Evolutionary conservation across 2,888 invertebrate genomes (phyloP), one percentile per base, ranked within the genome.

Genomic region (Sarcophaga rosellei): DNA sequence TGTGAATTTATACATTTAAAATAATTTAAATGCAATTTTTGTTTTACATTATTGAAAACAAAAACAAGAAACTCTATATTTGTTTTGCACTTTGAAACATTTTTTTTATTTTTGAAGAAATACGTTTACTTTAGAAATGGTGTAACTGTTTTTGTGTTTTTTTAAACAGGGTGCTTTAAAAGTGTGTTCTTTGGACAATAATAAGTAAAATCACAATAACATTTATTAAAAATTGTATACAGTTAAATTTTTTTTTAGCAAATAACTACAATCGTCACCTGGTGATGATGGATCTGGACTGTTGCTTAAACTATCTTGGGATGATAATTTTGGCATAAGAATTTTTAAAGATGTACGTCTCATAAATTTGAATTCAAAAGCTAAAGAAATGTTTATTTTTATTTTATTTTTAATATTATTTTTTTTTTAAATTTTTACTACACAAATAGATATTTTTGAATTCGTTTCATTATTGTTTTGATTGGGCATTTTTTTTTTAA

Each of bases 271-370:
- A 69, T 84, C 53, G 25, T 93, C 94, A 95, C 95, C 94, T 93
- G 95, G 94, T 90, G 94, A 94, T 90, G 94, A 94, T 90, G 95
- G 94, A 90, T 94, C 94, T 90, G 94, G 94, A 91, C 94, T 95
- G 92, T 94, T 94, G 92, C 94, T 94, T 90, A 95, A 92, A 89
- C 95, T 95, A 91, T 95, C 95, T 89, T 93, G 94, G 86, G 95
- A 95, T 88, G 94, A 94, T 90, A 94, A 93, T 93, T 94, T 95
- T 89, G 95, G 94, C 90, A 95, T 92, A 70, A 84, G 81, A 87
- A 94, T 91, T 89, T 94, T 93, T 88, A 94, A 92, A 89, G 94
- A 94, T 90, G 94, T 92, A 91, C 93, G 92, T 89, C 93, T 92
- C 91, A 91, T 90, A 89, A 92, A 92, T 90, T 93, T 93, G 90